Base-by-base conservation (phyloP, 2,888 invertebrate genomes). In the Drosophila mimetica region DNA sequence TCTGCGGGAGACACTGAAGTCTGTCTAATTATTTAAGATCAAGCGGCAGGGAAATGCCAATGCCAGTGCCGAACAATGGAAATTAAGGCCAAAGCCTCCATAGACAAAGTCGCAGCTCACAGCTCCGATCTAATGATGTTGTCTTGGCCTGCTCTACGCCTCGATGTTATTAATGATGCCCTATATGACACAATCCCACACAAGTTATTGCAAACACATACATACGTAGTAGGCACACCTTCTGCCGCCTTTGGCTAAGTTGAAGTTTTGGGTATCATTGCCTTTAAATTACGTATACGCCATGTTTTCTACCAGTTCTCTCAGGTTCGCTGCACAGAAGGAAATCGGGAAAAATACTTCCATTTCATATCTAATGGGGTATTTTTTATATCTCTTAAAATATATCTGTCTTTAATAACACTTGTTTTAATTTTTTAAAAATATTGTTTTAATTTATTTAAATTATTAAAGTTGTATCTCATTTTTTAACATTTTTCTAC, bases 21-120 rank as follows among this genome's bases (percentile, higher is more conserved):
- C 81, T 77, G 75, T 77, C 88, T 89, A 86, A 86, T 86, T 87
- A 89, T 84, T 88, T 81, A 86, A 86, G 88, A 84, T 88, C 75
- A 76, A 86, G 76, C 74, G 54, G 70, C 58, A 20, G 54, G 42
- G 28, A 67, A 39, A 36, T 41, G 61, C 46, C 73, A 72, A 74
- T 58, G 66, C 74, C 74, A 77, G 76, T 71, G 73, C 67, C 76
- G 87, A 88, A 84, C 89, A 84, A 88, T 85, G 89, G 66, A 88
- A 84, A 84, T 81, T 87, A 78, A 78, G 72, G 69, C 44, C 61
- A 18, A 13, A 51, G 47, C 25, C n/a, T n/a, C n/a, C 28, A 9
- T 51, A 64, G 51, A 64, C 50, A 64, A 64, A 60, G 61, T 60
- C 60, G 61, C 60, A 42, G 59, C 30, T 44, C 60, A 32, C n/a